A percentile compares a stretch with the other conserved stretches of the same genome.
phyloP scores from a whole-genome alignment of 2,113 vertebrate species.

The Aphyosemion australe region DNA sequence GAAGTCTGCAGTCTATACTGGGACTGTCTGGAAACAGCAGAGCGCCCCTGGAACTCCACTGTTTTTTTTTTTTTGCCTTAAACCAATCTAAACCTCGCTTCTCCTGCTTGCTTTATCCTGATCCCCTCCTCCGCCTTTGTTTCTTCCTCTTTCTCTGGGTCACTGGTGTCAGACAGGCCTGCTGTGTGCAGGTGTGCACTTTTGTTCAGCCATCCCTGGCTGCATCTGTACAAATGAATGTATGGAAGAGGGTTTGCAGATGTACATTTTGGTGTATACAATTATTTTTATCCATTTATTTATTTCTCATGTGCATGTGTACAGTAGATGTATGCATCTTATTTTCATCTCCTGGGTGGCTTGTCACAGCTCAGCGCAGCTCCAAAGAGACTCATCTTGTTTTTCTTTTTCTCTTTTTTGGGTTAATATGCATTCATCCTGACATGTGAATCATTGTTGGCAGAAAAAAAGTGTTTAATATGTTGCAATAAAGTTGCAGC shows the following conservation, averaged over 20 bases:
- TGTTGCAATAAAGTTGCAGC: slow-evolving; percentile 13
- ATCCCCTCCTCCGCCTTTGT: slow-evolving; percentile 56
- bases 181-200: slow-evolving; percentile 79
- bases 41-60: slow-evolving; percentile 67
- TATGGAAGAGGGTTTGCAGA: slow-evolving; percentile 44
- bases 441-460: slow-evolving; percentile 19
- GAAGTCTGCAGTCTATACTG: slow-evolving; percentile 74
- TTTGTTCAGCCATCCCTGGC: slow-evolving; percentile 61
- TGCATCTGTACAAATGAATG: slow-evolving; percentile 56
- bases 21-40: slow-evolving; percentile 77
- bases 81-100: slow-evolving; percentile 70
- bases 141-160: slow-evolving; percentile 65
- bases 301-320: not conserved
- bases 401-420: slow-evolving; percentile 1
- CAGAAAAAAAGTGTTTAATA: slow-evolving; percentile 14
- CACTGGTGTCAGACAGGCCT: slow-evolving; percentile 79
- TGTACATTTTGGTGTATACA: slow-evolving; percentile 33
- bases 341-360: slow-evolving; percentile 33
- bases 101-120: slow-evolving; percentile 62
- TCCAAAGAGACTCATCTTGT: slow-evolving; percentile 10
- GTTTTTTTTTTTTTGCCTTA: slow-evolving; percentile 67
- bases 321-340: slow-evolving; percentile 27
- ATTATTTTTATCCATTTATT: not conserved
- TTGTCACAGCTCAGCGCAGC: slow-evolving; percentile 19
- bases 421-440: slow-evolving; percentile 23